phyloP scores from a whole-genome alignment of 1,140 invertebrate species.

The Neodiprion fabricii region DNA sequence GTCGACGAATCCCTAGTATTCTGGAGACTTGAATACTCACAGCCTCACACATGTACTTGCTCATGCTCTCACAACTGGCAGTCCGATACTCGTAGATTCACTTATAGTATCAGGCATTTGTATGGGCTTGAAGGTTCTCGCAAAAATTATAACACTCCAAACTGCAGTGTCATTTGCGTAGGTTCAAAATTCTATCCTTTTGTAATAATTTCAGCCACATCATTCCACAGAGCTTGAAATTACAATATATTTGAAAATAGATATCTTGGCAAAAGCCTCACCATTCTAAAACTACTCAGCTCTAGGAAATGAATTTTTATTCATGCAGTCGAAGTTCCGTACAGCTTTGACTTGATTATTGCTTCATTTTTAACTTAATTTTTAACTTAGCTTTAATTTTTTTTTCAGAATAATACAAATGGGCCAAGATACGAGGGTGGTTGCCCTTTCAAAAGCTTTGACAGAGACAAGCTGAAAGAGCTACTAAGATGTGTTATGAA shows the following conservation, averaged over 20 bases:
- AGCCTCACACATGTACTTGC: constrained; percentile 58
- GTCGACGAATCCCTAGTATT: constrained; percentile 69
- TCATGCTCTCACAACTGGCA: constrained; percentile 71
- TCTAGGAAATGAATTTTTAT: constrained; percentile 2
- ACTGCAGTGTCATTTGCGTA: constrained; percentile 65
- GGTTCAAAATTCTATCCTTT: constrained; percentile 24
- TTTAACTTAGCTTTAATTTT: background rate
- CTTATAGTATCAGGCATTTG: constrained; percentile 75
- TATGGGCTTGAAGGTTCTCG: constrained; percentile 75
- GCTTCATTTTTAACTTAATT: constrained; percentile 26
- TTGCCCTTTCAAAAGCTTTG: constrained; percentile 68
- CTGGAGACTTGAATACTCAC: constrained; percentile 72
- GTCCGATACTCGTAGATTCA: constrained; percentile 68
- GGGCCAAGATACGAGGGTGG: constrained; percentile 65
- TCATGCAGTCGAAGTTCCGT: constrained; percentile 8
- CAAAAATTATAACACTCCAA: constrained; percentile 66
- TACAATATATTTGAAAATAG: too few relatives aligned
- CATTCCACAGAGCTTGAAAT: background rate
- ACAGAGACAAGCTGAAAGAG: constrained; percentile 55
- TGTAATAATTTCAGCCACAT: constrained; percentile 12
- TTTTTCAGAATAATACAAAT: constrained; percentile 46
- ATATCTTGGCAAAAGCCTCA: too few relatives aligned
- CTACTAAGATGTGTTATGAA: constrained; percentile 51
- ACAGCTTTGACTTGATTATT: constrained; percentile 11
- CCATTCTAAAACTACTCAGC: too few relatives aligned